Conservation (phyloP, 2,113 vertebrate genomes). For the Hippocampus barbouri region DNA sequence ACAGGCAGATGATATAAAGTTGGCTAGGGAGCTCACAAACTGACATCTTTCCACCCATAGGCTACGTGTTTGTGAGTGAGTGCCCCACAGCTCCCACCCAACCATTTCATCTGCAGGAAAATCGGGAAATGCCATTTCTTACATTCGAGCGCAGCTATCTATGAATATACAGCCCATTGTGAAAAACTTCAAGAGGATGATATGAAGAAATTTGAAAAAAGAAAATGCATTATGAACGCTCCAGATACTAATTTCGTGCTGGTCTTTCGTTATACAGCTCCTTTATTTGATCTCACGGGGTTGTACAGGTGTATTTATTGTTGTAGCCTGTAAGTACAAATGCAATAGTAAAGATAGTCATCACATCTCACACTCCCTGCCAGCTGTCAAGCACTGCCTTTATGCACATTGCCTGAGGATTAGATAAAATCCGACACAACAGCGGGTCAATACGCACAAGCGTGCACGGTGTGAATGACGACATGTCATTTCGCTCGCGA, state of each 20-base stretch:
- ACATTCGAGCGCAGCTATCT: too few relatives aligned
- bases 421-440: conserved; percentile 72
- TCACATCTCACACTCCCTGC: conserved; percentile 52
- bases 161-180: neutral
- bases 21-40: too few relatives aligned
- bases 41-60: too few relatives aligned
- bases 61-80: too few relatives aligned
- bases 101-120: too few relatives aligned
- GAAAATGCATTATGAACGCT: neutral
- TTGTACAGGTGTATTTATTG: neutral
- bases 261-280: neutral
- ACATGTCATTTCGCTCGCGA: conserved; percentile 36
- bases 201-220: neutral
- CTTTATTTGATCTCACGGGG: neutral
- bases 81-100: too few relatives aligned
- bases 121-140: too few relatives aligned
- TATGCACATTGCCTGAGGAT: conserved; percentile 64
- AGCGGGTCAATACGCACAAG: conserved; percentile 52
- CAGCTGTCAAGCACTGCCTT: conserved; percentile 73
- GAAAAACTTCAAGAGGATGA: neutral
- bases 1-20: too few relatives aligned
- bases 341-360: conserved; percentile 36
- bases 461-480: conserved; percentile 31
- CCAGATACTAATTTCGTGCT: neutral
- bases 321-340: conserved; percentile 6